A percentile compares a stretch with the other conserved stretches of the same genome.
Evolutionary conservation across 2,113 vertebrate genomes (phyloP).

Genomic region (Felis chaus): DNA sequence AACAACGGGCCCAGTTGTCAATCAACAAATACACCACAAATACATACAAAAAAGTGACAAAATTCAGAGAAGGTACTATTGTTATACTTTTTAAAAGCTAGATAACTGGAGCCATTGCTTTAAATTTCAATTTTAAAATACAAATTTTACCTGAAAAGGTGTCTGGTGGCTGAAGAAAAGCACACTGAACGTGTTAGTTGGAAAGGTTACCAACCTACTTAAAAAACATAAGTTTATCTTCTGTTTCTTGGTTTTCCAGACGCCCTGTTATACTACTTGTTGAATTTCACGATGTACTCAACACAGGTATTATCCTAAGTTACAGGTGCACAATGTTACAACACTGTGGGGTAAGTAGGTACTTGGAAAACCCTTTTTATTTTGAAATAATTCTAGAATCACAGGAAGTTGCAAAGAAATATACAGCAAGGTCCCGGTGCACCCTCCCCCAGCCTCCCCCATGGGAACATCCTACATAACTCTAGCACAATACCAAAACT

Average conservation of each 20-base stretch:
- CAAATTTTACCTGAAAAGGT: not conserved
- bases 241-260: not conserved
- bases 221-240: not conserved
- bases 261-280: not conserved
- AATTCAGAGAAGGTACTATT: not conserved
- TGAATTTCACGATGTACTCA: not conserved
- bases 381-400: constrained; percentile 8
- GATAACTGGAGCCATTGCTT: not conserved
- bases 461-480: not conserved
- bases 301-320: not conserved
- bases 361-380: not conserved
- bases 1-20: not conserved
- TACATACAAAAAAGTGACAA: not conserved
- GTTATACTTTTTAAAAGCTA: not conserved
- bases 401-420: not conserved
- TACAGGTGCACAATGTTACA: not conserved
- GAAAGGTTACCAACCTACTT: not conserved
- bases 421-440: not conserved
- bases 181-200: not conserved
- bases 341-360: not conserved
- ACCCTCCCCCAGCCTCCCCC: too few species aligned
- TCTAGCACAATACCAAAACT: not conserved
- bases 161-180: not conserved
- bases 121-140: not conserved
- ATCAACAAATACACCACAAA: not conserved